These are phyloP conservation scores for Tiliqua scincoides DNA, from an alignment of 2,113 vertebrate genomes.

Conservation along the genomic window DNA sequence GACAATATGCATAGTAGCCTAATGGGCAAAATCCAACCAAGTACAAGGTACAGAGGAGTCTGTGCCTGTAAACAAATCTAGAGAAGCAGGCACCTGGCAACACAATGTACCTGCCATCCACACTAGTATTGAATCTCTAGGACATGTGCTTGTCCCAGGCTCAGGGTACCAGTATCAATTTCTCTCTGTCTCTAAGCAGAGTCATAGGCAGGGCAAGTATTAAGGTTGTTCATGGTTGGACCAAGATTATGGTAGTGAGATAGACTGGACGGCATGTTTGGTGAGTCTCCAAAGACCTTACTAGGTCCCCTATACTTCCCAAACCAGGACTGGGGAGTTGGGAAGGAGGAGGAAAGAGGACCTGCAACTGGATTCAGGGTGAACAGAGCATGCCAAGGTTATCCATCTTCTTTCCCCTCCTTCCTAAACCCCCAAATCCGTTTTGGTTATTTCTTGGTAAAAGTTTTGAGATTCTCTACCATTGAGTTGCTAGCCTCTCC, in stretches of 20 bases:
- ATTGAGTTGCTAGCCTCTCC: background rate
- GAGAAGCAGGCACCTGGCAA: background rate
- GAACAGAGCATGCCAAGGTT: background rate
- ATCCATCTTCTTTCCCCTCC: background rate
- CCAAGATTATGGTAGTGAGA: background rate
- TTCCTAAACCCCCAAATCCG: background rate
- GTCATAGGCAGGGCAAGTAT: too few relatives aligned
- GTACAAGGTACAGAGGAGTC: too few relatives aligned
- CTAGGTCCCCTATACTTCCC: background rate
- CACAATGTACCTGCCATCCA: background rate
- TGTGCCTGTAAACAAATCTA: background rate
- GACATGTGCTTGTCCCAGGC: background rate
- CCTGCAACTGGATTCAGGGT: background rate
- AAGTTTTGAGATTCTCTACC: background rate
- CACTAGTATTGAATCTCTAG: background rate
- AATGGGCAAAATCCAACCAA: background rate
- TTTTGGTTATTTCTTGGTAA: background rate
- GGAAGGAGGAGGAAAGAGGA: background rate
- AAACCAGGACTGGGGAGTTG: background rate
- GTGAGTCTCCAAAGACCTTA: background rate
- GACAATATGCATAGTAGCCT: background rate
- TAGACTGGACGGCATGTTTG: background rate
- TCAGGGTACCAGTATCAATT: too few relatives aligned
- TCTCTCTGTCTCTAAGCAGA: background rate
- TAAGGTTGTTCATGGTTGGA: background rate